These are phyloP conservation scores for Conops quadrifasciatus DNA, from an alignment of 2,888 invertebrate genomes.

Conservation along the genomic window DNA sequence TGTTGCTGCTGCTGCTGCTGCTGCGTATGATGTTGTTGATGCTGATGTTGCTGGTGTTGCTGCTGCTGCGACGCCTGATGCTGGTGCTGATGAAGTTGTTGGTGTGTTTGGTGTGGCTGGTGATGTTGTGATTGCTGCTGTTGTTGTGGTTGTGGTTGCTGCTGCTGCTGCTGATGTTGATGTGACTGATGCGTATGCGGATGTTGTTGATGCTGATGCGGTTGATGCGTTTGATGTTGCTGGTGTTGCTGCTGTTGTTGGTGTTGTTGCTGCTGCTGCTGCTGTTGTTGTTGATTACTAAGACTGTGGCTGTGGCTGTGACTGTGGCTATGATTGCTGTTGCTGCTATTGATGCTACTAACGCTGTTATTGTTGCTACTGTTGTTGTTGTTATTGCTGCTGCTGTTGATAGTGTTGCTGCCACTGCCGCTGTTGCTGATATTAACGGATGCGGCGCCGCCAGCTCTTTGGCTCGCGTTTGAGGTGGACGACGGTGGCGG, in stretches of 20 bases:
- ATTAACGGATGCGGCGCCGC: conserved; percentile 36
- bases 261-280: conserved; percentile 39
- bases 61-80: conserved; percentile 42
- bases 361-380: conserved; percentile 41
- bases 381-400: conserved; percentile 41
- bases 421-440: conserved; percentile 37
- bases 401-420: conserved; percentile 43
- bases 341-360: conserved; percentile 43
- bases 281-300: conserved; percentile 48
- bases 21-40: conserved; percentile 48
- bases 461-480: conserved; percentile 20
- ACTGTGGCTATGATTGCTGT: conserved; percentile 48
- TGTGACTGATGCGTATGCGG: conserved; percentile 41
- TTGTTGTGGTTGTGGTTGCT: conserved; percentile 48
- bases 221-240: conserved; percentile 36
- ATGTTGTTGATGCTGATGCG: conserved; percentile 30
- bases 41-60: conserved; percentile 49
- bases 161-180: conserved; percentile 42
- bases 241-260: conserved; percentile 43
- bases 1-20: conserved; percentile 45
- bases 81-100: conserved; percentile 42
- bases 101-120: conserved; percentile 38
- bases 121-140: conserved; percentile 43
- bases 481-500: conserved; percentile 52
- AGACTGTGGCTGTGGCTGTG: conserved; percentile 46